Evolutionary conservation across 2,113 vertebrate species (phyloP), one percentile per base, ranked within the genome.

Genomic region (Carlito syrichta): DNA sequence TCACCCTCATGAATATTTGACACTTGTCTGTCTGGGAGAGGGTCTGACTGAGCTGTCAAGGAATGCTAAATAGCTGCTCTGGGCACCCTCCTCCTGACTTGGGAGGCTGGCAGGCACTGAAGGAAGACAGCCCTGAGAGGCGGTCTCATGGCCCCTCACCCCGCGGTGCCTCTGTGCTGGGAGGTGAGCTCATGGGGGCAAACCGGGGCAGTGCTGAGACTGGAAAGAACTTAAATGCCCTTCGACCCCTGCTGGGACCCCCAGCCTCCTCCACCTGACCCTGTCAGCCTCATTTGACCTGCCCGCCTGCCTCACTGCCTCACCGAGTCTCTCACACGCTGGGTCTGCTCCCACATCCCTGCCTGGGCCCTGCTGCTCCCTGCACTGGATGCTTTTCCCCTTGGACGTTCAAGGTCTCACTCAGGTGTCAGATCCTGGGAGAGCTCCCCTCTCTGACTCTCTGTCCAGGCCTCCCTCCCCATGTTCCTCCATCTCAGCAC

Each of bases 11-110:
- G 89, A 95, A 93, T 96, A 93, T 95, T 89, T 97, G 97, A 96
- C 96, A 91, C 68, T 17, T 77, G 89, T 97, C 95, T 95, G 92
- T 95, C 97, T 97, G 92, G 78, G 38, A 86, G 89, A 97, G 89
- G 96, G 92, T 96, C 92, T 89, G 96, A 35, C 35, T 8, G 82
- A 92, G 54, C 73, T 71, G 60, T 74, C 89, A 56, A 27, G 54
- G 62, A 50, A 73, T 85, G 68, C 78, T 92, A 58, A 94, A 78
- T 62, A 32, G 78, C 69, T 40, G 22, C 22, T 23, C 40, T 1
- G 1, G 60, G n/a, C 69, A 8, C 68, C 83, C 32, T 83, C 11
- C 35, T 63, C 9, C 45, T 62, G 50, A 12, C 23, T n/a, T 11
- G 1, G 40, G 52, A 89, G 38, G 68, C 66, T 91, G 22, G 20